A percentile compares a stretch with the other conserved stretches of the same genome.
Evolutionary conservation across 2,888 invertebrate genomes (phyloP).

Genomic region (Aphrophora alni): DNA sequence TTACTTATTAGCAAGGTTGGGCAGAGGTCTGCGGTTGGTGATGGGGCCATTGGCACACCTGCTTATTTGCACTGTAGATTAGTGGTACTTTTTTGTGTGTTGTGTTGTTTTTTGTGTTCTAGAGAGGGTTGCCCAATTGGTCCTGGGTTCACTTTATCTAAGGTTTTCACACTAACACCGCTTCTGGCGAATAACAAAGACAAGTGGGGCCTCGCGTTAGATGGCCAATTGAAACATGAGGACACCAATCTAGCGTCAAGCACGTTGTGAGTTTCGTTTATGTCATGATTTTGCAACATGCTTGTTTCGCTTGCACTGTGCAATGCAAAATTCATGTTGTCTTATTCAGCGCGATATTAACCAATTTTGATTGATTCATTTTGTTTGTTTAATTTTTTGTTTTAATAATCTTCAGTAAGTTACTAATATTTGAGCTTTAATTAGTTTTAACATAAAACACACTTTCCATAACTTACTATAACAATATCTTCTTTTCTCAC

Average conservation of each 20-base stretch:
- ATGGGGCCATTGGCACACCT: slow-evolving; percentile 14
- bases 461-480: too few relatives aligned
- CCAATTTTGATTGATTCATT: too few relatives aligned
- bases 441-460: too few relatives aligned
- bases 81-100: slow-evolving; percentile 23
- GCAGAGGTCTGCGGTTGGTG: not conserved
- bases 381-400: not conserved
- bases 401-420: not conserved
- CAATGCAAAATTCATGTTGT: slow-evolving; percentile 17
- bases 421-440: not conserved
- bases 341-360: not conserved
- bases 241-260: slow-evolving; percentile 88
- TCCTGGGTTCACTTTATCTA: slow-evolving; percentile 85
- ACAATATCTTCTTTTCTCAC: too few relatives aligned
- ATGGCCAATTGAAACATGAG: slow-evolving; percentile 87
- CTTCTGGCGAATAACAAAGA: slow-evolving; percentile 82
- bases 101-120: slow-evolving; percentile 39
- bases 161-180: slow-evolving; percentile 80
- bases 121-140: slow-evolving; percentile 73
- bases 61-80: slow-evolving; percentile 6
- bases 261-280: slow-evolving; percentile 72
- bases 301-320: slow-evolving; percentile 3
- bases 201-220: slow-evolving; percentile 83
- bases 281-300: slow-evolving; percentile 7
- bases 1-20: not conserved